Base-by-base conservation (phyloP, 2,888 invertebrate genomes). In the Megaustenia siamemsis region DNA sequence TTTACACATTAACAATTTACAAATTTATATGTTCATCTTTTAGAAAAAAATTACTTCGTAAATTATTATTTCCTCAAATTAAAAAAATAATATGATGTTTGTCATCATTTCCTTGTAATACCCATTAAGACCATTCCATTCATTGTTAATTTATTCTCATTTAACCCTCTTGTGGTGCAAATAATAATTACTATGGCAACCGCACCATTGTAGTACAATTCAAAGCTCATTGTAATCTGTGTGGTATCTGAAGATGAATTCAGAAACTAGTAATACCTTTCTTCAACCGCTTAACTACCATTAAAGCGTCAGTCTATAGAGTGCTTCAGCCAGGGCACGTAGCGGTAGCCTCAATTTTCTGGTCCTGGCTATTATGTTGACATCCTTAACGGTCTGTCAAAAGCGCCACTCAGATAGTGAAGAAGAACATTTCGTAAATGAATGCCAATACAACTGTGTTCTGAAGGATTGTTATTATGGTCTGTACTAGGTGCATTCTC, bases 381-480 rank as follows among this genome's bases (percentile, higher is more conserved):
- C 28, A 10, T 32, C 73, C 32, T 15, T 45, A 49, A 73, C 32
- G 73, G 49, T 73, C 73, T 73, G 45, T 73, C 73, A 49, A 49
- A 49, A 73, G 49, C 49, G 32, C 32, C 73, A 73, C 73, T 73
- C 12, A 49, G 21, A 73, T 32, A 12, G 10, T 49, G 49, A 45
- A 32, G n/a, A 49, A 49, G n/a, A 69, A 2, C 24, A 40, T 38
- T 40, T 40, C 38, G 38, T 69, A 21, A 40, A 10, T 2, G 40
- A n/a, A 6, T n/a, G 40, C 40, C 38, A 40, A 69, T 24, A 69
- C 69, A 69, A 38, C 40, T 40, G 38, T 69, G 24, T 24, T 40
- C 21, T 69, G 38, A n/a, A 69, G 69, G 69, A 4, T 40, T 69
- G 40, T 69, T 24, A 69, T 69, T 69, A 69, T 24, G 68, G 69